phyloP scores from a whole-genome alignment of 2,888 invertebrate species.

The Melolontha melolontha region DNA sequence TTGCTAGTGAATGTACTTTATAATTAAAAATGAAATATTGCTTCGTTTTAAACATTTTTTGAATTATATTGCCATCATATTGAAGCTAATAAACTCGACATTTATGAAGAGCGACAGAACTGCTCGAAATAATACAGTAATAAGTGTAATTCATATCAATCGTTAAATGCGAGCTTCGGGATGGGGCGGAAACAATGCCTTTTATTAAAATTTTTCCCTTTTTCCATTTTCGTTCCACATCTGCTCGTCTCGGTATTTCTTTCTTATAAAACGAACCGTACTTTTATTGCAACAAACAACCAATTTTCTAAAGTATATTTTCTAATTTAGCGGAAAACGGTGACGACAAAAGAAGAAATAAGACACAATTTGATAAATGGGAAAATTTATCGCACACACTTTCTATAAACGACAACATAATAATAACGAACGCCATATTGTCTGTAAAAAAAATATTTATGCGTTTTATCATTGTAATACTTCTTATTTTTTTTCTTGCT shows the following conservation, averaged over 20 bases:
- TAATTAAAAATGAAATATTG: no score
- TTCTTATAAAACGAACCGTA: slow-evolving; percentile 23
- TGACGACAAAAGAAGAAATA: slow-evolving; percentile 44
- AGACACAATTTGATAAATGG: slow-evolving; percentile 45
- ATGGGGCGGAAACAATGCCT: not conserved
- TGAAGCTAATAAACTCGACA: no score
- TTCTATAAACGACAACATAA: slow-evolving; percentile 44
- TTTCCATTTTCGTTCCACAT: slow-evolving; percentile 35
- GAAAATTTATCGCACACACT: slow-evolving; percentile 37
- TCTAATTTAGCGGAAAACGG: slow-evolving; percentile 45
- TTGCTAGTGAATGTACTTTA: no score
- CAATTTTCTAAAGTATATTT: slow-evolving; percentile 46
- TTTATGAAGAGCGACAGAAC: no score
- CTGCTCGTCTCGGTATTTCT: slow-evolving; percentile 23
- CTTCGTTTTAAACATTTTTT: no score
- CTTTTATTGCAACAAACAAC: slow-evolving; percentile 40
- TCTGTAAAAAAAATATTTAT: slow-evolving; percentile 16
- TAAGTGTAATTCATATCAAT: no score
- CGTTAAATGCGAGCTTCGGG: no score
- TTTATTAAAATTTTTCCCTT: slow-evolving; percentile 34
- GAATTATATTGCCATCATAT: no score
- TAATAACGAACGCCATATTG: slow-evolving; percentile 26
- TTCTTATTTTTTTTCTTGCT: slow-evolving; percentile 1
- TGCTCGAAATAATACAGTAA: no score
- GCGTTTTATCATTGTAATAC: slow-evolving; percentile 17